These are phyloP conservation scores for Natrix natrix DNA, from an alignment of 2,797 vertebrate genomes.

Conservation along the genomic window DNA sequence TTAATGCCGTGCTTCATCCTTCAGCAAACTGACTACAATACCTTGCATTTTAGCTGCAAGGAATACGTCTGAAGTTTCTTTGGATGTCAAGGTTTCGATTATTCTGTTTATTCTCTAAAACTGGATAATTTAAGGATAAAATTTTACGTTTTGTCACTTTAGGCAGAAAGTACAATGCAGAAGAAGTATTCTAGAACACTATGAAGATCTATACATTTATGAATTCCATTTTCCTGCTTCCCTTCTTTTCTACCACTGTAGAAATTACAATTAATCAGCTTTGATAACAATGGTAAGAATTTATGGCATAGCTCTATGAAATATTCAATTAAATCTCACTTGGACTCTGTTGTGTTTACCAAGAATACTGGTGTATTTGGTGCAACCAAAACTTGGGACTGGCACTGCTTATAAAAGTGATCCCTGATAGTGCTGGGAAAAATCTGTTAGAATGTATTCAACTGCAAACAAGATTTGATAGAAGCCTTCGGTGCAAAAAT, in stretches of 20 bases:
- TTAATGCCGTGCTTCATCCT: slow-evolving; percentile 31
- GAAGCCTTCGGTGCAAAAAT: not conserved
- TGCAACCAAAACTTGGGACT: not conserved
- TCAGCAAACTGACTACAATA: not conserved
- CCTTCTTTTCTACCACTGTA: not conserved
- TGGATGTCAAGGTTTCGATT: slow-evolving; percentile 3
- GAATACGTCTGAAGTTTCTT: not conserved
- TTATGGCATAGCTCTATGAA: not conserved
- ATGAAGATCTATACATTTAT: not conserved
- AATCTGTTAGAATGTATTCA: too few species aligned
- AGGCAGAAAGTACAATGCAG: not conserved
- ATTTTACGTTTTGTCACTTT: not conserved
- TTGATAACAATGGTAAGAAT: not conserved
- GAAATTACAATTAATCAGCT: not conserved
- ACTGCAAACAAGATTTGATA: not conserved
- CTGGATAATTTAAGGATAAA: not conserved
- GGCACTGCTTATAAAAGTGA: not conserved
- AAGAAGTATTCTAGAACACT: not conserved
- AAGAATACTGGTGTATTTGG: not conserved
- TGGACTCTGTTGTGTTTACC: not conserved
- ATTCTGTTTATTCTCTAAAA: slow-evolving; percentile 1
- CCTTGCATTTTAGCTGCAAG: not conserved
- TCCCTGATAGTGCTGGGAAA: not conserved
- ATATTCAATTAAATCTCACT: not conserved
- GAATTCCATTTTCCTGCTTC: not conserved